Base-by-base conservation (phyloP, 2,797 vertebrate species). In the Hephaestus fuliginosus region DNA sequence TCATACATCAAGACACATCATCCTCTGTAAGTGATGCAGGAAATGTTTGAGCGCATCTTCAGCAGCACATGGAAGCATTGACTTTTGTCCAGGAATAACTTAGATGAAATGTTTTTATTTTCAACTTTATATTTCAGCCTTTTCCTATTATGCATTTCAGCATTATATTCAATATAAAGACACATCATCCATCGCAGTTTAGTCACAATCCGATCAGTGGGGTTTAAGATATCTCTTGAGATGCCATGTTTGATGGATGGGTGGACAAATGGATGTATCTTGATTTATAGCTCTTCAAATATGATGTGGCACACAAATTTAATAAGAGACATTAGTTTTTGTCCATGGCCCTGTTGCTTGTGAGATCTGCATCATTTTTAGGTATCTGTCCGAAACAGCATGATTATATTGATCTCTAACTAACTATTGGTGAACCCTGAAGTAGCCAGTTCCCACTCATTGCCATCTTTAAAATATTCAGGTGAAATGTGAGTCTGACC, bases 41-140 rank as follows among this genome's bases (percentile, higher is more conserved):
- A 20, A 52, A 52, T 17, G 41, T 71, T 36, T n/a, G 28, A 33
- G 51, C 71, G 53, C 67, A 15, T n/a, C 53, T 55, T 9, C 62
- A 20, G 52, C 25, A n/a, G 39, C 57, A 48, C 43, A 11, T 2
- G 20, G 12, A 60, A 39, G 25, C 18, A 48, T 25, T 13, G 4
- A 4, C 7, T 17, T 41, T 17, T 15, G 10, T 20, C 25, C 17
- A 11, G 8, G 28, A 6, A 25, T 7, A 22, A 14, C 0, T 46
- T 10, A 13, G 1, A 44, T 25, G 4, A 9, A 22, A 43, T 43
- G n/a, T 22, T 61, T 64, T 30, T 22, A 55, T 22, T 62, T n/a
- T 61, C 1, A 67, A 6, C 15, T 2, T 10, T 52, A 39, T 67
- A 30, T n/a, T n/a, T 49, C 18, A n/a, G 25, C 25, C 7, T 43